Evolutionary conservation across 2,113 vertebrate genomes (phyloP), one percentile per base, ranked within the genome.

Genomic region (Axis porcinus): DNA sequence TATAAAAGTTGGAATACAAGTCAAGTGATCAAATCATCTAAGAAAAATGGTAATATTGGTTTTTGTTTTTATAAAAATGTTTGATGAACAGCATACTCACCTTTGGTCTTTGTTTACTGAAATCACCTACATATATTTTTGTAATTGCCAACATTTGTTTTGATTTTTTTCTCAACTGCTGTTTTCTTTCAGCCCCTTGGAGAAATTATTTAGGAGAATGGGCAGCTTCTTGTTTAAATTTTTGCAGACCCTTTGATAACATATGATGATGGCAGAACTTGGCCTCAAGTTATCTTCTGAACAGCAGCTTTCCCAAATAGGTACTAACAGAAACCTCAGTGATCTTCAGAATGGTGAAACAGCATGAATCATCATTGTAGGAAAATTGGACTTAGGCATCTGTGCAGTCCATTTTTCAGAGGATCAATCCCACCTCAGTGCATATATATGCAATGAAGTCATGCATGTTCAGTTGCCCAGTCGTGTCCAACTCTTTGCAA

Each of bases 271-370:
- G 86, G 76, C 58, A 94, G 60, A 94, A 89, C 21, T 21, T 82
- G 60, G 86, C 94, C 78, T 90, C 4, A 2, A 64, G 78, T 50
- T 88, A 47, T 45, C 27, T 33, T 95, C 82, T 52, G 83, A 91
- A 54, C 5, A 0, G 5, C 7, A 55, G 55, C 62, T 83, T 91
- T 60, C 87, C 74, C 79, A 78, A n/a, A 94, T 83, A 55, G 54
- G 30, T 70, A 86, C 54, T 52, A 76, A 78, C 23, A 12, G 86
- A 96, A 78, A 14, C 21, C 92, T 96, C 52, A 60, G 33, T 84
- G 86, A 96, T 58, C 47, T 97, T 96, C 79, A 23, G 50, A 93
- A 78, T 89, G 89, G 43, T 85, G 33, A 97, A 92, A 36, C 47
- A 52, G 55, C 14, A 36, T 84, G 87, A 93, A 67, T 93, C 92